Conservation (phyloP, 2,797 vertebrate species). For the Lateolabrax maculatus region DNA sequence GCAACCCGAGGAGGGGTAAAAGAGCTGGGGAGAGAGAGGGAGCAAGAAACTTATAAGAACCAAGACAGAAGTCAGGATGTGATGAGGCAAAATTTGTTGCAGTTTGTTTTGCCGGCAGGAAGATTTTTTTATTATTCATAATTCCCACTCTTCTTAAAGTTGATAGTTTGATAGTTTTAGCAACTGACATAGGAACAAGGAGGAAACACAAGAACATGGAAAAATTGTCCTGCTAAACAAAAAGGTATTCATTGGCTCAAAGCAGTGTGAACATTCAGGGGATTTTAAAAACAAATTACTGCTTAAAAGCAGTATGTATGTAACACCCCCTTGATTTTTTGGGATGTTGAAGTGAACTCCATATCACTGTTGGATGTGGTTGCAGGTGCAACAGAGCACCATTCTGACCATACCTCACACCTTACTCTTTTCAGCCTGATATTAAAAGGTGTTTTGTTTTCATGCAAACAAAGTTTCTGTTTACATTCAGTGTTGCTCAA, state of each 20-base stretch:
- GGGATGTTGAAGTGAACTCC: not conserved
- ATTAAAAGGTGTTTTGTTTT: not conserved
- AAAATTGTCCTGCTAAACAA: not conserved
- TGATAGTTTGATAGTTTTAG: slow-evolving; percentile 17
- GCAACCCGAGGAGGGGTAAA: not conserved
- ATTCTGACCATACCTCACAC: too few species aligned
- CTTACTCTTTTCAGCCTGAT: not conserved
- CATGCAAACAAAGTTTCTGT: not conserved
- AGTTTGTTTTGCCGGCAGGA: slow-evolving; percentile 11
- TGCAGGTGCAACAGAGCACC: not conserved
- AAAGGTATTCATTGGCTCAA: not conserved
- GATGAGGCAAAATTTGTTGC: slow-evolving; percentile 30
- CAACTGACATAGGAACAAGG: not conserved
- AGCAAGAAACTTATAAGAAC: slow-evolving; percentile 8
- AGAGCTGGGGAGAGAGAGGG: not conserved
- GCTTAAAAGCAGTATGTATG: not conserved
- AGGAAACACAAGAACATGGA: not conserved
- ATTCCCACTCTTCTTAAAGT: slow-evolving; percentile 39
- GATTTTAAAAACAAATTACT: not conserved
- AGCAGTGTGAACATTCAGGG: not conserved
- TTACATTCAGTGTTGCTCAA: not conserved
- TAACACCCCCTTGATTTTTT: too few species aligned
- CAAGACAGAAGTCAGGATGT: slow-evolving; percentile 1
- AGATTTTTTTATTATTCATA: slow-evolving; percentile 33
- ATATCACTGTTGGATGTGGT: not conserved